Conservation (phyloP, 2,888 invertebrate species). For the Atethmia centrago region DNA sequence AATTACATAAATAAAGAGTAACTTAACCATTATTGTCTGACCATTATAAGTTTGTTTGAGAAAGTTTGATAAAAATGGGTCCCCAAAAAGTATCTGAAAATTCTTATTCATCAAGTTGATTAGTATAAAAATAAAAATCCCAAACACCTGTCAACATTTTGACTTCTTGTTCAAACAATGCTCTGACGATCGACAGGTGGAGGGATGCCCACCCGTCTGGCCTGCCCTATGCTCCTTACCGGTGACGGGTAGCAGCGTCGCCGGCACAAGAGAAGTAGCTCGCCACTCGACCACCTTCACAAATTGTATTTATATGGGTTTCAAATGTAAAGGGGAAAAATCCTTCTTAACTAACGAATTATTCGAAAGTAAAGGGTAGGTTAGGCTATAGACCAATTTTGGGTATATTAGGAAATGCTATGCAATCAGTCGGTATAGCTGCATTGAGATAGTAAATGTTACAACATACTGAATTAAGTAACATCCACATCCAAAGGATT, state of each 20-base stretch:
- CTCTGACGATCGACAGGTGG: conserved; percentile 49
- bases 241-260: conserved; percentile 57
- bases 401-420: not conserved
- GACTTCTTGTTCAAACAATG: conserved; percentile 49
- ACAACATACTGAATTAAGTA: conserved; percentile 5
- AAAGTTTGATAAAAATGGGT: not conserved
- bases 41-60: not conserved
- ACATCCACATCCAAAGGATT: not conserved
- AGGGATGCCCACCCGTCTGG: conserved; percentile 49
- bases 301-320: conserved; percentile 35
- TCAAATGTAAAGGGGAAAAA: conserved; percentile 4
- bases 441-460: conserved; percentile 11
- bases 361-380: not conserved
- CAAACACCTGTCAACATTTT: conserved; percentile 40
- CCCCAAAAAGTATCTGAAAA: not conserved
- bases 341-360: conserved; percentile 9
- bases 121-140: not conserved
- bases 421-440: conserved; percentile 1
- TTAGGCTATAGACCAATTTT: conserved; percentile 4
- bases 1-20: too few relatives aligned
- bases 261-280: conserved; percentile 53
- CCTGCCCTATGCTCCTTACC: conserved; percentile 52
- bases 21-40: not conserved
- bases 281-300: conserved; percentile 30
- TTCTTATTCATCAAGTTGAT: not conserved